Base-by-base conservation (phyloP, 2,113 vertebrate genomes). In the Sorex fumeus region DNA sequence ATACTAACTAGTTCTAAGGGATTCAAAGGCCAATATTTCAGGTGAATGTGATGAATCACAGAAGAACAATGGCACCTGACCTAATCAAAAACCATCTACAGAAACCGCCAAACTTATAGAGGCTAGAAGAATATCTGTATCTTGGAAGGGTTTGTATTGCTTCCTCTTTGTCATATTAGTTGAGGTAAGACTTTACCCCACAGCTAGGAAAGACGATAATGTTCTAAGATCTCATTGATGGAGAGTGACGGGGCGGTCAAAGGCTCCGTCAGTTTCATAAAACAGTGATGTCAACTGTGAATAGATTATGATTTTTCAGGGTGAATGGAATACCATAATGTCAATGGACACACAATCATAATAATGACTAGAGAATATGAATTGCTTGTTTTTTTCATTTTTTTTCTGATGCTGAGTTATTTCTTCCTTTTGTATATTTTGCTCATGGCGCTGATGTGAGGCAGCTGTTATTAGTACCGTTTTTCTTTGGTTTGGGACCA, bases 71-170 rank as follows among this genome's bases (percentile, higher is more conserved):
- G 13, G 27, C 53, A 18, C 71, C 43, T 69, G 50, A 75, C 30
- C 50, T 78, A 77, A 8, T 64, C 30, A 27, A 83, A 93, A 62
- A 25, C 25, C 84, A 71, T 43, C 36, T n/a, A 79, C 21, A 83
- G 47, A 85, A 60, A 69, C 27, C 34, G 16, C 36, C 36, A 74
- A 21, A 47, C 32, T 3, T 10, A 25, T 60, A n/a, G 62, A 50
- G 30, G 47, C 8, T 32, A 84, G 67, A 67, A 28, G 53, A 67
- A 57, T 45, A 66, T 40, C 25, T 90, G 66, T 18, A n/a, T 15
- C 76, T 94, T 45, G 36, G n/a, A 82, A 92, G 34, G 30, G 78
- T 86, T 84, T 83, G 80, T 53, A 76, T 64, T 88, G 43, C 50
- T 64, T 86, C 82, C 8, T 30, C 34, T 76, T 83, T 50, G 34